Evolutionary conservation across 2,113 vertebrate species (phyloP).

Genomic region (Sinocyclocheilus anophthalmus): DNA sequence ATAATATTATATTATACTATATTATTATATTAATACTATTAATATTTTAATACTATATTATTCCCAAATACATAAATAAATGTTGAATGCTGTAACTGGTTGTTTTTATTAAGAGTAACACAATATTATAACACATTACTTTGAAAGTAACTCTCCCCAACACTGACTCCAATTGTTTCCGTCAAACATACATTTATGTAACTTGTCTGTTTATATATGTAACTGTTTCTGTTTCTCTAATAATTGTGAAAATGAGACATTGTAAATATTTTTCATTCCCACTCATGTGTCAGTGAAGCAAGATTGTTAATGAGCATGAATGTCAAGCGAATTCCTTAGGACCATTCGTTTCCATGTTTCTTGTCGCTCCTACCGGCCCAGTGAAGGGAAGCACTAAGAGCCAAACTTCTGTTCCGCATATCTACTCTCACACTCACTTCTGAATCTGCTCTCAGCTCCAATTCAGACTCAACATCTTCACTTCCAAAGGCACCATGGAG

Average conservation of each 20-base stretch:
- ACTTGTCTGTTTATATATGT: neutral
- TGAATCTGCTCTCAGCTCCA: neutral
- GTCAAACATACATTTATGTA: neutral
- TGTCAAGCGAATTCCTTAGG: neutral
- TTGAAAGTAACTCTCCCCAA: neutral
- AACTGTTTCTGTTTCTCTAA: neutral
- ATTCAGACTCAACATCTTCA: neutral
- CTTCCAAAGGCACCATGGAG: constrained; percentile 38
- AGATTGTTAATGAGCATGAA: constrained; percentile 5
- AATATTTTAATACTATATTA: no score
- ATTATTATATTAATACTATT: no score
- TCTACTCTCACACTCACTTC: constrained; percentile 39
- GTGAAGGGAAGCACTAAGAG: neutral
- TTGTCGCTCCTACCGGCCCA: constrained; percentile 21
- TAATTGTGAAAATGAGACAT: neutral
- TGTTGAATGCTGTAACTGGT: no score
- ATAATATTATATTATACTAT: no score
- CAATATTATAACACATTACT: neutral
- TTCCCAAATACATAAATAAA: no score
- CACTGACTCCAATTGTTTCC: neutral
- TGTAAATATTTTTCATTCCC: neutral
- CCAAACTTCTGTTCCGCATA: constrained; percentile 41
- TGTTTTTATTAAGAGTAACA: neutral
- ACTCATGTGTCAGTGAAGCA: neutral
- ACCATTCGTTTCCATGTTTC: neutral